Percentiles rank a stretch among this genome's conserved stretches.
Conservation (phyloP, 2,113 vertebrate genomes). For the cat (Felis catus) region DNA sequence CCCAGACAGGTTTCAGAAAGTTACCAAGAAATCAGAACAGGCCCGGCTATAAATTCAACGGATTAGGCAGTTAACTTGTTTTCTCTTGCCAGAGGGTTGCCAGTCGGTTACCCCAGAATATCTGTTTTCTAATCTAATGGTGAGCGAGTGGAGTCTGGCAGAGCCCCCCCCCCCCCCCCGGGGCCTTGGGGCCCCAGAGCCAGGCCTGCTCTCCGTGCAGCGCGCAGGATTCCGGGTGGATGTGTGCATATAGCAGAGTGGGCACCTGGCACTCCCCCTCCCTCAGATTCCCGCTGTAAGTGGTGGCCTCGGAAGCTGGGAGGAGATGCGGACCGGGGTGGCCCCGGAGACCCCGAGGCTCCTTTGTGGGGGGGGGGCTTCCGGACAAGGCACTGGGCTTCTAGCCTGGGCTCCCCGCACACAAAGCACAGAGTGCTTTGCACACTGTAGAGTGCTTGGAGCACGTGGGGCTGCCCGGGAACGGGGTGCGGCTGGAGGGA, state of each 20-base stretch:
- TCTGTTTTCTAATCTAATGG: neutral
- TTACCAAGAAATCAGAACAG: neutral
- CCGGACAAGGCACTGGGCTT: accelerated
- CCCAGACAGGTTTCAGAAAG: neutral
- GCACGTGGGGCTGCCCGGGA: neutral
- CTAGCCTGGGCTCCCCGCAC: accelerated
- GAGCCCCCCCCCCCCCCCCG: accelerated
- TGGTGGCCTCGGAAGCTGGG: accelerated
- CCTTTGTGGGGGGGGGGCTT: accelerated
- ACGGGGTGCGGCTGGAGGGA: accelerated
- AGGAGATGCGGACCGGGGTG: accelerated
- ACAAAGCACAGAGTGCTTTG: accelerated
- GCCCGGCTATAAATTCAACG: neutral
- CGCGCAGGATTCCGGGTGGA: neutral
- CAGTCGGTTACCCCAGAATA: neutral
- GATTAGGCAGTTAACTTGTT: neutral
- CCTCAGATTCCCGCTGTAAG: accelerated
- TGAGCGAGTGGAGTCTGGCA: neutral
- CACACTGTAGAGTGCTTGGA: no score
- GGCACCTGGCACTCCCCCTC: accelerated
- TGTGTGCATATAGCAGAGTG: neutral
- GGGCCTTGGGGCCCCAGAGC: neutral
- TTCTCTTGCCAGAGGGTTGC: neutral
- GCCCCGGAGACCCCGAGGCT: neutral
- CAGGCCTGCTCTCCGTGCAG: neutral